These are phyloP conservation scores for Spatulosminthurus flaviceps DNA, from an alignment of 2,888 invertebrate species.

Conservation along the genomic window DNA sequence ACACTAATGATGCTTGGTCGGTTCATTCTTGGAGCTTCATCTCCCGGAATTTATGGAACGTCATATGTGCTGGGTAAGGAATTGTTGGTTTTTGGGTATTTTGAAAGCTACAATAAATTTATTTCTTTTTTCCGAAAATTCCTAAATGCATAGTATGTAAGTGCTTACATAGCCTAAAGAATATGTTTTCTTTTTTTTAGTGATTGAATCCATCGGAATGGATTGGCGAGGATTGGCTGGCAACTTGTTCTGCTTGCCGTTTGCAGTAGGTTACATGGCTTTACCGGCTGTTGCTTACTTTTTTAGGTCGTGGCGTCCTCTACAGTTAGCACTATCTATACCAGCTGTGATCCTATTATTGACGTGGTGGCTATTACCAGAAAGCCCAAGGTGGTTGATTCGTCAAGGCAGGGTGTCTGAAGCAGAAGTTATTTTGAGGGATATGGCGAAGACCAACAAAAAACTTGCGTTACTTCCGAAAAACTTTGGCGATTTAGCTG, in stretches of 20 bases:
- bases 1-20: slow-evolving; percentile 53
- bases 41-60: slow-evolving; percentile 60
- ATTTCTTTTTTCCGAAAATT: no score
- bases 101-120: background rate
- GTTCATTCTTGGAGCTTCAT: slow-evolving; percentile 55
- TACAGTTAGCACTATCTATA: slow-evolving; percentile 52
- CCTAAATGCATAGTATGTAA: no score
- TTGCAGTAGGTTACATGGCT: slow-evolving; percentile 59
- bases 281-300: slow-evolving; percentile 55
- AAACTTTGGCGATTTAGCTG: slow-evolving; percentile 51
- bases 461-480: slow-evolving; percentile 45
- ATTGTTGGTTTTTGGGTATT: background rate
- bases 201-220: slow-evolving; percentile 54
- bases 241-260: slow-evolving; percentile 59
- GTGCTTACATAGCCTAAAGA: no score
- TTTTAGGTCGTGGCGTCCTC: slow-evolving; percentile 53
- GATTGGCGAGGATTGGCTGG: slow-evolving; percentile 58
- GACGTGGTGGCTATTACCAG: slow-evolving; percentile 54
- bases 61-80: slow-evolving; percentile 56
- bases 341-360: slow-evolving; percentile 53
- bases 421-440: slow-evolving; percentile 53
- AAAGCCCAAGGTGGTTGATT: slow-evolving; percentile 55
- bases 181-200: slow-evolving; percentile 40
- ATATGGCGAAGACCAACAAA: slow-evolving; percentile 50
- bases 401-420: slow-evolving; percentile 52